Conservation (phyloP, 1,140 invertebrate species). For the Adelges cooleyi region DNA sequence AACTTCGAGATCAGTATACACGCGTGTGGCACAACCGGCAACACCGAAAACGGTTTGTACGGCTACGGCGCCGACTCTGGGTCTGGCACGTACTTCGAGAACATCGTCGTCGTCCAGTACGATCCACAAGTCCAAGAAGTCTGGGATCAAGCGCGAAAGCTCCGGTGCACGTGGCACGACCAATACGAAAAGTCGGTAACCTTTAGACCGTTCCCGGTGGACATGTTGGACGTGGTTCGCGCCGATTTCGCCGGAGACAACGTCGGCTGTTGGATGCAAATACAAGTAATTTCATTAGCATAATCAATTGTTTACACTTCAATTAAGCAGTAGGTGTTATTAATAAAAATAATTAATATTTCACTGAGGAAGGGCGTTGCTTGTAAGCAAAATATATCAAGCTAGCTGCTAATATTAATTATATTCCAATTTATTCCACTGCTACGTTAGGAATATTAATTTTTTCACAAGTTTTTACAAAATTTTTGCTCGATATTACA, state of each 20-base stretch:
- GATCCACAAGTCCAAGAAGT: conserved; percentile 92
- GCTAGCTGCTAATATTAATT: too few relatives aligned
- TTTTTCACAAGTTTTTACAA: too few relatives aligned
- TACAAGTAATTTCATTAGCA: conserved; percentile 43
- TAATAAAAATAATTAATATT: too few relatives aligned
- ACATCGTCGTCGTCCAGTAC: conserved; percentile 88
- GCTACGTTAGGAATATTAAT: too few relatives aligned
- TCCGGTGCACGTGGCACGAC: conserved; percentile 90
- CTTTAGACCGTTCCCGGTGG: conserved; percentile 86
- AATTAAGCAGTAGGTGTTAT: too few relatives aligned
- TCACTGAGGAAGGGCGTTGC: too few relatives aligned
- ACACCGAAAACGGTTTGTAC: conserved; percentile 75
- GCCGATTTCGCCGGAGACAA: conserved; percentile 92
- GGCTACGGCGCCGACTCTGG: conserved; percentile 71
- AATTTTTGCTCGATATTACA: neutral
- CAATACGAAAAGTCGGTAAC: conserved; percentile 92
- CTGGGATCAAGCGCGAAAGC: conserved; percentile 86
- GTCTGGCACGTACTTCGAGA: conserved; percentile 86
- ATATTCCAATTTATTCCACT: too few relatives aligned
- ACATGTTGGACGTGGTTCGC: conserved; percentile 86
- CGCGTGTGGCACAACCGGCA: conserved; percentile 80
- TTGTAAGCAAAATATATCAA: too few relatives aligned
- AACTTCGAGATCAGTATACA: conserved; percentile 86
- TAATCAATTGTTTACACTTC: too few relatives aligned
- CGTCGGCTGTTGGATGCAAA: conserved; percentile 91